Evolutionary conservation across 2,113 vertebrate genomes (phyloP).

Genomic region (Panthera uncia): DNA sequence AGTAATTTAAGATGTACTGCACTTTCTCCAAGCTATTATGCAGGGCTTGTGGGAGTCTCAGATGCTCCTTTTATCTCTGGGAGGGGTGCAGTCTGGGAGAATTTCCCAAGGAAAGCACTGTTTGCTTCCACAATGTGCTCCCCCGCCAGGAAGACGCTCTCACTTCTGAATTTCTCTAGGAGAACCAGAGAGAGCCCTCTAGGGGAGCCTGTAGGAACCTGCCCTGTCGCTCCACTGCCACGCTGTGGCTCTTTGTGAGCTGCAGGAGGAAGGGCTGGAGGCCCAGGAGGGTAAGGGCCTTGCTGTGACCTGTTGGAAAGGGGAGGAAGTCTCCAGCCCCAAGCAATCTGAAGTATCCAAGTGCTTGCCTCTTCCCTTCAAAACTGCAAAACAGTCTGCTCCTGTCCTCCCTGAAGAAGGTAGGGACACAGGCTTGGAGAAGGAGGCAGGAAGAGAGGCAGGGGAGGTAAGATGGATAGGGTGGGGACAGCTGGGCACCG

Average conservation of each 20-base stretch:
- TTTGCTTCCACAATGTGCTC: neutral
- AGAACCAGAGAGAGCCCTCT: neutral
- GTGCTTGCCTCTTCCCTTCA: neutral
- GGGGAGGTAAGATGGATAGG: neutral
- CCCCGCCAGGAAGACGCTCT: neutral
- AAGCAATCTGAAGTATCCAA: neutral
- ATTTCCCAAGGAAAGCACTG: neutral
- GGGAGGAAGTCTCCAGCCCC: neutral
- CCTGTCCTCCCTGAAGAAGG: neutral
- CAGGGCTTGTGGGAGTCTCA: neutral
- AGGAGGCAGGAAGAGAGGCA: neutral
- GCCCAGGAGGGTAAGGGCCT: neutral
- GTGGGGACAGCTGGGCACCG: neutral
- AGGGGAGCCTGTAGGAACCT: neutral
- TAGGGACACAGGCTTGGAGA: neutral
- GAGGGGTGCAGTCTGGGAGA: neutral
- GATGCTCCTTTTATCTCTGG: neutral
- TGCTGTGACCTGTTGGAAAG: neutral
- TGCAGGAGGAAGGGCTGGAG: neutral
- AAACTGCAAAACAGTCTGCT: neutral
- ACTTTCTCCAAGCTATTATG: neutral
- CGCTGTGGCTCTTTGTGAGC: neutral
- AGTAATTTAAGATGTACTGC: neutral
- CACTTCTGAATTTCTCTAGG: neutral
- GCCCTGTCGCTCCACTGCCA: neutral